These are phyloP conservation scores for Sesamia nonagrioides DNA, from an alignment of 1,140 invertebrate species.

Conservation along the genomic window DNA sequence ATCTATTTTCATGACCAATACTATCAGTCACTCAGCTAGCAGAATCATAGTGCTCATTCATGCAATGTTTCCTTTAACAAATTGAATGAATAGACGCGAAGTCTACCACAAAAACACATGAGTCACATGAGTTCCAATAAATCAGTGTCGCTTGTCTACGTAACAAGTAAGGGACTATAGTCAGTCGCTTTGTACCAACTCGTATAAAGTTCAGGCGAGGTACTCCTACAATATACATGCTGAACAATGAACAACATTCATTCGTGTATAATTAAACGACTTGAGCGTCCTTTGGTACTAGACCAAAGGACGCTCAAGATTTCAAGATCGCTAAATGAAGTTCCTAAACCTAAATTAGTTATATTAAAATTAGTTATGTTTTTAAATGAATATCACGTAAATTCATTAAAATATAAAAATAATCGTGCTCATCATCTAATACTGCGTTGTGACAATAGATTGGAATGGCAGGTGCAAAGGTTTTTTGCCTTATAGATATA, in stretches of 20 bases:
- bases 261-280: slow-evolving; percentile 13
- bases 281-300: no score
- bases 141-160: not conserved
- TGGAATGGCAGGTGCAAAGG: not conserved
- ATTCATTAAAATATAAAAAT: no score
- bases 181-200: slow-evolving; percentile 18
- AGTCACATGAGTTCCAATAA: slow-evolving; percentile 41
- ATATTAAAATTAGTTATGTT: no score
- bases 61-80: slow-evolving; percentile 28
- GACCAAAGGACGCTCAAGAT: no score
- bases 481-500: slow-evolving; percentile 1
- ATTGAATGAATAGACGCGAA: slow-evolving; percentile 44
- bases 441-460: no score
- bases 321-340: no score
- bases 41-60: slow-evolving; percentile 26
- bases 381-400: no score
- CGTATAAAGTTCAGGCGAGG: slow-evolving; percentile 7
- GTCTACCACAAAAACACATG: slow-evolving; percentile 44
- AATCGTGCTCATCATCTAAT: no score
- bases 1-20: slow-evolving; percentile 17
- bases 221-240: not conserved
- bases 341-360: not conserved
- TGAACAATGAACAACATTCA: not conserved
- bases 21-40: not conserved
- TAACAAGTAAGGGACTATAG: not conserved